Evolutionary conservation across 2,113 vertebrate genomes (phyloP), one percentile per base, ranked within the genome.

Genomic region (Caretta caretta): DNA sequence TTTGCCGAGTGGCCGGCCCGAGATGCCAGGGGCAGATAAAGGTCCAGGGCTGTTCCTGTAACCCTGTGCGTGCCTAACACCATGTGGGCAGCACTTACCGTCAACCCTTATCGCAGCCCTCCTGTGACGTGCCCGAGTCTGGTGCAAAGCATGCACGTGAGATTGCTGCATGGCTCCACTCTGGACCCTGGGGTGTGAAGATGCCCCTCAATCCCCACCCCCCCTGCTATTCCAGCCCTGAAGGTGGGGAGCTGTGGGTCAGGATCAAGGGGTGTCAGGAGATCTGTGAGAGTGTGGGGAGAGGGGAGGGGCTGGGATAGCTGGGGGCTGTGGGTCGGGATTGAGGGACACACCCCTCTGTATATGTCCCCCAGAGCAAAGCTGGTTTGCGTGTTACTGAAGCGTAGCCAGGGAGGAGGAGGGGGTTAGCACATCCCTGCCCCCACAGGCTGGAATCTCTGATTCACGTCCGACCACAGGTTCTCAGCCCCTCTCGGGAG

Each of bases 131-230:
- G 19, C 35, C 17, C 2, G 65, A n/a, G 65, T 9, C 35, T n/a
- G 59, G 29, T 6, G 59, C 62, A 65, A 65, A 35, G 62, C 31
- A 17, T 6, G 35, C n/a, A 38, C n/a, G 2, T 5, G 65, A 72
- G 65, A 22, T 20, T 2, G 7, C 35, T 38, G 35, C 4, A 4
- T 4, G 8, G 65, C 35, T 38, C n/a, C 5, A 1, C 19, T 16
- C 65, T 69, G 35, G 62, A 57, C 24, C 20, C 25, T 6, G 35
- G 65, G 65, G 17, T 10, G 8, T 17, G 65, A 19, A 14, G 13
- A 31, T 14, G 59, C 59, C 59, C 59, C 59, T 62, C 59, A 62
- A 31, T 31, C 59, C 29, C 14, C 31, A 9, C 35, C 62, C 16
- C 62, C 35, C 31, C 31, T 9, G 31, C 31, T n/a, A n/a, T 69